phyloP scores from a whole-genome alignment of 1,140 invertebrate species.

The Thaumetopoea pityocampa region DNA sequence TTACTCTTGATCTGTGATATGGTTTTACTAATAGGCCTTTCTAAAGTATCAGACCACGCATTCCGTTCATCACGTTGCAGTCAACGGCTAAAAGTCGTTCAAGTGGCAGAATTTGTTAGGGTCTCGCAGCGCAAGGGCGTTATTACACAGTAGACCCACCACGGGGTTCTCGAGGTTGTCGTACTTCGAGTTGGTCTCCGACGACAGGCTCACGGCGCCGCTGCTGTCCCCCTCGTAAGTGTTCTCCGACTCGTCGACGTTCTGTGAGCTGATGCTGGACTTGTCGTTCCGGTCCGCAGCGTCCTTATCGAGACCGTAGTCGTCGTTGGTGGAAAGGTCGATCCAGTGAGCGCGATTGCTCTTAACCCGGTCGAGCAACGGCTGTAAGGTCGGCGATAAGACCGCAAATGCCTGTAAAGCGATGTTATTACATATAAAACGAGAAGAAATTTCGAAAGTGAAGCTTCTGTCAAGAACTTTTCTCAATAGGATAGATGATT shows the following conservation, averaged over 20 bases:
- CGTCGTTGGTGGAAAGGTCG: conserved; percentile 79
- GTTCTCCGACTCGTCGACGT: conserved; percentile 58
- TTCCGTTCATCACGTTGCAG: conserved; percentile 22
- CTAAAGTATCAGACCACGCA: conserved; percentile 17
- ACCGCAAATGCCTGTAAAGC: conserved; percentile 86
- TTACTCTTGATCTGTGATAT: conserved; percentile 28
- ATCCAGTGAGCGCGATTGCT: conserved; percentile 91
- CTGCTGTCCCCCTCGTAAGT: conserved; percentile 65
- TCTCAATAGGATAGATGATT: too few species aligned
- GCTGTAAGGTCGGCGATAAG: conserved; percentile 85
- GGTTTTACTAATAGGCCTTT: conserved; percentile 47
- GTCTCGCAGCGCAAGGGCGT: conserved; percentile 45
- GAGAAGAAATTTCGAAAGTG: too few species aligned
- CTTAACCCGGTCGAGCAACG: conserved; percentile 89
- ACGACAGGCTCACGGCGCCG: conserved; percentile 59
- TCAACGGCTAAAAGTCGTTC: conserved; percentile 46
- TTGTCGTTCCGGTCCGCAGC: conserved; percentile 49
- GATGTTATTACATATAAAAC: too few species aligned
- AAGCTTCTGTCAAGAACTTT: too few species aligned
- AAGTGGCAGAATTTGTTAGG: conserved; percentile 53
- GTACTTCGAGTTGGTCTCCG: conserved; percentile 65
- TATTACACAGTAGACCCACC: conserved; percentile 55
- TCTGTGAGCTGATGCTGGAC: conserved; percentile 55
- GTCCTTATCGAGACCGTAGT: conserved; percentile 47
- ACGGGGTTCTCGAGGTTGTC: conserved; percentile 68